Conservation (phyloP, 2,797 vertebrate species). For the Streptopelia turtur region DNA sequence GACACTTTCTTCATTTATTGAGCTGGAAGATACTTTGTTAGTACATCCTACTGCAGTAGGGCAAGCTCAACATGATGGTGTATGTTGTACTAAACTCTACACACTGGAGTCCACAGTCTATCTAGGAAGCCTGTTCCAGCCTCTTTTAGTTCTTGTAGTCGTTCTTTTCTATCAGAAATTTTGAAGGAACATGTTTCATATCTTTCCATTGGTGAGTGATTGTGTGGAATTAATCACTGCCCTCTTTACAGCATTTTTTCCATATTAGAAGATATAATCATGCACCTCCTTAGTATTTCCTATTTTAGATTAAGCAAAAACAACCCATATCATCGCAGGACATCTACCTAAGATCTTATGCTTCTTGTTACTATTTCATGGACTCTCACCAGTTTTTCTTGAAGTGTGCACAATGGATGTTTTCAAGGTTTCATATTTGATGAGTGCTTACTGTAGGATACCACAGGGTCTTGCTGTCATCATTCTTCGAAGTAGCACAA, state of each 20-base stretch:
- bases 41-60: neutral
- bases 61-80: neutral
- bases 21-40: neutral
- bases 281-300: neutral
- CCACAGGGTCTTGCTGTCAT: rapidly evolving
- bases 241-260: neutral
- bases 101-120: neutral
- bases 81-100: neutral
- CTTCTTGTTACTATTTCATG: neutral
- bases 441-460: neutral
- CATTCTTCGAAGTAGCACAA: neutral
- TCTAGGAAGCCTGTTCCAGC: neutral
- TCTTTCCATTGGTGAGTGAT: neutral
- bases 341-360: neutral
- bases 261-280: neutral
- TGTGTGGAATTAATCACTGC: neutral
- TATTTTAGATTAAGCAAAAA: neutral
- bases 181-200: neutral
- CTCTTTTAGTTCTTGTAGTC: neutral
- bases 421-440: neutral
- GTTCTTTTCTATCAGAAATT: neutral
- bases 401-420: neutral
- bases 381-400: neutral
- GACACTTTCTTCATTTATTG: neutral
- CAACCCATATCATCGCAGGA: neutral